These are phyloP conservation scores for Hydraecia micacea DNA, from an alignment of 2,888 invertebrate genomes.

Conservation along the genomic window DNA sequence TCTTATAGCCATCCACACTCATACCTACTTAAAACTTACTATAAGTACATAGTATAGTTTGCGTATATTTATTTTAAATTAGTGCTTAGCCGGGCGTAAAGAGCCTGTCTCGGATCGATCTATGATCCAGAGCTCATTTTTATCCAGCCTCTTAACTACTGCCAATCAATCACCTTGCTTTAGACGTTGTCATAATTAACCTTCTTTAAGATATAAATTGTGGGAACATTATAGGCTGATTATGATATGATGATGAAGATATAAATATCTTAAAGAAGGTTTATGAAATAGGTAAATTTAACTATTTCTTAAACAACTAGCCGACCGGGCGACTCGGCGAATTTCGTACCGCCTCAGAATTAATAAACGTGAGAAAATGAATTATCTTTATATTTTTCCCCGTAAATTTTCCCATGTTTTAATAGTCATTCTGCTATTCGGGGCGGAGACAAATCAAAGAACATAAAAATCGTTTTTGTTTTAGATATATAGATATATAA, in stretches of 20 bases:
- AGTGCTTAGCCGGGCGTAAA: background rate
- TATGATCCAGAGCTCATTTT: conserved; percentile 16
- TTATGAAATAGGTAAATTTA: too few species aligned
- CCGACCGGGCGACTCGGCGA: background rate
- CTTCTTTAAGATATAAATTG: conserved; percentile 3
- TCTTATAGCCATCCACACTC: background rate
- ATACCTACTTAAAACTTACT: background rate
- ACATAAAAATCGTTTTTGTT: too few species aligned
- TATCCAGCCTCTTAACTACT: conserved; percentile 7
- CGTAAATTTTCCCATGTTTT: background rate
- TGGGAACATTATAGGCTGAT: too few species aligned
- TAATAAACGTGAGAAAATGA: background rate
- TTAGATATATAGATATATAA: background rate
- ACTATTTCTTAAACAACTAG: background rate
- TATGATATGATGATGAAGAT: too few species aligned
- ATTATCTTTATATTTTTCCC: background rate
- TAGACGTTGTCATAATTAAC: conserved; percentile 25
- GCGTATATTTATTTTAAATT: conserved; percentile 9
- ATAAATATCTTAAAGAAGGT: too few species aligned
- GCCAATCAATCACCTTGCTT: conserved; percentile 31
- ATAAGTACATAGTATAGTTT: background rate
- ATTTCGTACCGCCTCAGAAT: background rate
- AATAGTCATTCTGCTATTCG: background rate
- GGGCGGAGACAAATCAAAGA: background rate
- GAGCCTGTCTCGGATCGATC: background rate